Conservation (phyloP, 1,140 invertebrate genomes). For the Bactericera cockerelli region DNA sequence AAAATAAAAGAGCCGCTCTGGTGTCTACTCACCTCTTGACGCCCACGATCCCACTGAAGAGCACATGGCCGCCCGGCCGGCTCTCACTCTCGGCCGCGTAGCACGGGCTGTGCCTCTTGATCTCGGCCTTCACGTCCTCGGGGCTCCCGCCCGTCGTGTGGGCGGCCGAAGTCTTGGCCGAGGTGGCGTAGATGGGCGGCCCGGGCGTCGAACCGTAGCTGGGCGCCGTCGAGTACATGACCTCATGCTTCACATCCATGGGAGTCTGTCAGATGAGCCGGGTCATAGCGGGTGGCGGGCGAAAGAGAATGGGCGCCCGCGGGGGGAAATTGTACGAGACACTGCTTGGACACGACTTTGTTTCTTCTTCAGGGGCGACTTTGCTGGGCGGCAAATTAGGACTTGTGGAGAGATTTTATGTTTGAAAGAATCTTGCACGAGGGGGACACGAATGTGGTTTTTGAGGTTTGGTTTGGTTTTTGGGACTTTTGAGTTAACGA, state of each 20-base stretch:
- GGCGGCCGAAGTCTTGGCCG: neutral
- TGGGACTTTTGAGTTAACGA: too few species aligned
- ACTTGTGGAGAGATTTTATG: too few species aligned
- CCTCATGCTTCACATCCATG: slow-evolving; percentile 7
- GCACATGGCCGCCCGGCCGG: neutral
- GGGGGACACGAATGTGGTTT: too few species aligned
- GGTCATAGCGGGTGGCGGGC: neutral
- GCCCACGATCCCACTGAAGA: neutral
- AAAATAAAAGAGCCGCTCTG: too few species aligned
- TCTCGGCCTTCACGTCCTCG: neutral
- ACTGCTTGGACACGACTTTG: too few species aligned
- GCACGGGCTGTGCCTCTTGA: neutral
- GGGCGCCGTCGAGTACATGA: neutral
- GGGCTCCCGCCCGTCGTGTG: neutral
- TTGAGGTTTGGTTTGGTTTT: too few species aligned
- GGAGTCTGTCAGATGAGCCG: neutral
- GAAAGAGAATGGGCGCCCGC: too few species aligned
- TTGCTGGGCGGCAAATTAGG: too few species aligned
- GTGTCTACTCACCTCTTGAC: too few species aligned
- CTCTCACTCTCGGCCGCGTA: neutral
- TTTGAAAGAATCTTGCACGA: too few species aligned
- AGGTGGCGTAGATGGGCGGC: neutral
- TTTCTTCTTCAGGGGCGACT: too few species aligned
- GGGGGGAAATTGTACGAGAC: too few species aligned
- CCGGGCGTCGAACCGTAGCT: neutral